These are phyloP conservation scores for Fundulus diaphanus DNA, from an alignment of 2,797 vertebrate genomes.

Conservation along the genomic window DNA sequence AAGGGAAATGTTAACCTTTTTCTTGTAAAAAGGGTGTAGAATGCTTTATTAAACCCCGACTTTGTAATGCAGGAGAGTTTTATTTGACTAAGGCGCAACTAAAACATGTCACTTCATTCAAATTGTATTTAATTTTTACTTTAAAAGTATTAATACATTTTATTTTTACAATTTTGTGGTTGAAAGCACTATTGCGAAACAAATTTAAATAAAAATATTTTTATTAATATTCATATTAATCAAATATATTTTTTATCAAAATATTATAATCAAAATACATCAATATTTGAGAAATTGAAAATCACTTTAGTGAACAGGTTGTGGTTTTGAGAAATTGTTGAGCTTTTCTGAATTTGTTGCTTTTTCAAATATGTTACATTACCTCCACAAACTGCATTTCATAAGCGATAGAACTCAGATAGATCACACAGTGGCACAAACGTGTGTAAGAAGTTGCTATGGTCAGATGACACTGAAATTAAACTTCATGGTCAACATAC, in stretches of 20 bases:
- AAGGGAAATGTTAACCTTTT: slow-evolving; percentile 60
- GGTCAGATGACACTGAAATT: not conserved
- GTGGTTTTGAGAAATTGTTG: no score
- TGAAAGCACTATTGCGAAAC: not conserved
- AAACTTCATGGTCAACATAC: no score
- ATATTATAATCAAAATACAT: no score
- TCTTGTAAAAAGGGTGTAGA: slow-evolving; percentile 29
- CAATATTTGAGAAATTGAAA: no score
- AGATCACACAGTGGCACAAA: not conserved
- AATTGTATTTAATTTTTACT: not conserved
- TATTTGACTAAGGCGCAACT: slow-evolving; percentile 46
- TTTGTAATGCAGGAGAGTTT: slow-evolving; percentile 30
- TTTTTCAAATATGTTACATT: not conserved
- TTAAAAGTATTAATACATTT: not conserved
- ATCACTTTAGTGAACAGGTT: no score
- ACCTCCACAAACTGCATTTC: not conserved
- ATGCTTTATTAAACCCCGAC: slow-evolving; percentile 35
- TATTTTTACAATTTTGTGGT: not conserved
- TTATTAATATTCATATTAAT: no score
- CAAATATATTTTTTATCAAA: no score
- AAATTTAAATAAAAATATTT: no score
- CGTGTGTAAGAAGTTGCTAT: not conserved
- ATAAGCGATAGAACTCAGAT: not conserved
- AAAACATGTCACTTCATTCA: slow-evolving; percentile 14
- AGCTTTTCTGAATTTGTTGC: no score